Evolutionary conservation across 2,888 invertebrate species (phyloP).

Genomic region (Athetis lepigone): DNA sequence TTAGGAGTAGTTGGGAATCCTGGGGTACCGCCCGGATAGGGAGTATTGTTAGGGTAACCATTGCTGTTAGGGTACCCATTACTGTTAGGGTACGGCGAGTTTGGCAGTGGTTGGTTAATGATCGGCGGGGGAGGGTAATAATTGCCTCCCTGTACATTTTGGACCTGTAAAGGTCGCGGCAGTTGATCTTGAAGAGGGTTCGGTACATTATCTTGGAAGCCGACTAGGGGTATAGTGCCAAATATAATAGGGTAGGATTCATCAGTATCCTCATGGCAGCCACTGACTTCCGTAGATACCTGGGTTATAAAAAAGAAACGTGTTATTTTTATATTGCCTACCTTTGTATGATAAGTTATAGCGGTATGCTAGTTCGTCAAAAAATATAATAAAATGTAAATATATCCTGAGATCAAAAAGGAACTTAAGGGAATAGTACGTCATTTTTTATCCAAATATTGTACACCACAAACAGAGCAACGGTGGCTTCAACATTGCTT

Average conservation of each 20-base stretch:
- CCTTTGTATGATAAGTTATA: too few relatives aligned
- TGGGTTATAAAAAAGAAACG: slow-evolving; percentile 56
- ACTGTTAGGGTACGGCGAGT: slow-evolving; percentile 42
- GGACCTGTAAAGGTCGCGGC: slow-evolving; percentile 57
- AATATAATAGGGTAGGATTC: slow-evolving; percentile 71
- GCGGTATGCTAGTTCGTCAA: too few relatives aligned
- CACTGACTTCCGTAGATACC: slow-evolving; percentile 74
- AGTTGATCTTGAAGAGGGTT: slow-evolving; percentile 71
- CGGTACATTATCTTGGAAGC: slow-evolving; percentile 68
- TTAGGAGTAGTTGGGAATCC: slow-evolving; percentile 41
- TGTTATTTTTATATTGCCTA: too few relatives aligned
- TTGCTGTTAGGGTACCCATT: slow-evolving; percentile 44
- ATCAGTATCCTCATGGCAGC: slow-evolving; percentile 76
- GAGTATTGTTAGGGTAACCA: slow-evolving; percentile 32
- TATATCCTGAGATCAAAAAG: too few relatives aligned
- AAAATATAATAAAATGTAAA: too few relatives aligned
- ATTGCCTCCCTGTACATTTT: slow-evolving; percentile 52
- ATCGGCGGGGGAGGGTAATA: slow-evolving; percentile 63
- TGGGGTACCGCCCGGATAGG: slow-evolving; percentile 45
- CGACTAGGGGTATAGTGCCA: slow-evolving; percentile 78
- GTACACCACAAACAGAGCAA: too few relatives aligned
- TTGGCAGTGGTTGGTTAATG: slow-evolving; percentile 68
- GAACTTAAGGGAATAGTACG: too few relatives aligned
- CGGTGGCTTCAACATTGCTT: too few relatives aligned
- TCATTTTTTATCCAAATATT: too few relatives aligned